Base-by-base conservation (phyloP, 2,113 vertebrate species). In the Anarhynchus alexandrinus region DNA sequence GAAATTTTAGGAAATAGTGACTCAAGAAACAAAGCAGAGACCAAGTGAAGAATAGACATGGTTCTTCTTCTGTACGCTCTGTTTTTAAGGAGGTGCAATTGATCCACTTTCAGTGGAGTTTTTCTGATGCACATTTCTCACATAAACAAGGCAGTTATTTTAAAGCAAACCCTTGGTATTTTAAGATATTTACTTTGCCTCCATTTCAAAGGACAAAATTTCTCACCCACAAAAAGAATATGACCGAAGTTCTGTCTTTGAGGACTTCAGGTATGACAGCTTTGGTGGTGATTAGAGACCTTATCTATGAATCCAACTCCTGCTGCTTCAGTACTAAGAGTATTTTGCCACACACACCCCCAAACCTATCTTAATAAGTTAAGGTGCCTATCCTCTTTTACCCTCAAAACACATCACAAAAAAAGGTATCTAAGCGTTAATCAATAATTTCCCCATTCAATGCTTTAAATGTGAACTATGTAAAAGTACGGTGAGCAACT, bases 41-140 rank as follows among this genome's bases (percentile, higher is more conserved):
- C 6, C 15, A 93, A 80, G 61, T 15, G 40, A 82, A 66, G 29
- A 90, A 61, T 0, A 66, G 12, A 54, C 19, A 32, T 1, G 3
- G 25, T 21, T 58, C 3, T 21, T 58, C 3, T 36, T 91, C 26
- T 2, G 0, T 10, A 36, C 0, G 0, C 7, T 14, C 38, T 26
- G 7, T 26, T 96, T 88, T 71, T 66, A 73, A 61, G 42, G 26
- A 80, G 32, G 13, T 38, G 6, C 6, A 76, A 26, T 1, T 58
- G 34, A 92, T 87, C 38, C 21, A 22, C 38, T 58, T 65, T n/a
- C 47, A 88, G 42, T 25, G 30, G 14, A 49, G 9, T 9, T 58
- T 57, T 80, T 61, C 71, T 78, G 61, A 59, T 14, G 17, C 3
- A 6, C 1, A 9, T 64, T 80, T 70, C 22, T 73, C 54, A 79